Evolutionary conservation across 2,888 invertebrate species (phyloP), one percentile per base, ranked within the genome.

Genomic region (Drosophila engyochracea): DNA sequence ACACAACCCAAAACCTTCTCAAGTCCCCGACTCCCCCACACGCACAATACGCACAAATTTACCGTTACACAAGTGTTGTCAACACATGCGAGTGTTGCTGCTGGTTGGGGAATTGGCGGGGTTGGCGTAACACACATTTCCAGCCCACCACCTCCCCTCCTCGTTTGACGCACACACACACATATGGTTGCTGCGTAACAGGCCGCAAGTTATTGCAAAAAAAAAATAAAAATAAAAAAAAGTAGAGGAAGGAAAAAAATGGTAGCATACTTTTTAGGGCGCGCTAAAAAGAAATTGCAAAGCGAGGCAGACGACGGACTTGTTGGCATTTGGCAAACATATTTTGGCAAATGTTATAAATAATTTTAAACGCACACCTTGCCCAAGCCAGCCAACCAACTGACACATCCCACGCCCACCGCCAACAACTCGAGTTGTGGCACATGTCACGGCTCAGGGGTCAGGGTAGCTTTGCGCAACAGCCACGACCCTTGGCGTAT

Each of bases 361-460:
- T 91, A 91, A 91, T 91, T 91, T 91, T 91, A 91, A 90, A 83
- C 75, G 75, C 73, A 83, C 82, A 88, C 89, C 89, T 81, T 81
- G 53, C 58, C 73, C 55, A 22, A 39, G 16, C 22, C 33, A 5
- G 25, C 44, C 31, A 25, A 16, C 16, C 47, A 47, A 9, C 22
- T 25, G 47, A 9, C 47, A 16, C 25, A 10, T 33, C 44, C 12
- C 49, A 25, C 10, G 12, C 12, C 25, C 39, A 31, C 31, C 4
- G 25, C 41, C 41, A 31, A 28, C 57, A 47, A 30, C 22, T 19
- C 67, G 66, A 53, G 39, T 53, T 49, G 54, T 49, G 53, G 67
- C 62, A 58, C 67, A 73, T 69, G 67, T 60, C 67, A 60, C 54
- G 37, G 31, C 6, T 60, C 37, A 51, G 60, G 55, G 80, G 62